Conservation (phyloP, 2,888 invertebrate genomes). For the Pyrrhia umbra region DNA sequence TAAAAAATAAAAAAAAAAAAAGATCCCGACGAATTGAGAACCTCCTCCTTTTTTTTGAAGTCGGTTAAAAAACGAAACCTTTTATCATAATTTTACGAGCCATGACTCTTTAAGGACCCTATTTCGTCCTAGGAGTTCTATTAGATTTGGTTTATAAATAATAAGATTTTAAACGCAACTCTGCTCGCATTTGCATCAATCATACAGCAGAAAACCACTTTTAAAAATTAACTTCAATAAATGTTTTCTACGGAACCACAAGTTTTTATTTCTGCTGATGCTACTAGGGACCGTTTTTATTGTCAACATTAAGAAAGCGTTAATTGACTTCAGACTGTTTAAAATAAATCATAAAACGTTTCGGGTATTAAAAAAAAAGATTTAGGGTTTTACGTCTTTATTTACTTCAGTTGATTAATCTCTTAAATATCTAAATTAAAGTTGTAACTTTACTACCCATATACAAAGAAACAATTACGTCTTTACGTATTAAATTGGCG, state of each 20-base stretch:
- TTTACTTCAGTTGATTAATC: not conserved
- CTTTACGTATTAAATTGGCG: too few species aligned
- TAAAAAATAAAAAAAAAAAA: too few species aligned
- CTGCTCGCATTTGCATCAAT: slow-evolving; percentile 6
- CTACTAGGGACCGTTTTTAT: slow-evolving; percentile 17
- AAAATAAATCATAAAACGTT: slow-evolving; percentile 4
- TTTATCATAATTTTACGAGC: slow-evolving; percentile 86
- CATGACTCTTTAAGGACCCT: slow-evolving; percentile 80
- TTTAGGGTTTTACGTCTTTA: not conserved
- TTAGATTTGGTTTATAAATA: slow-evolving; percentile 77
- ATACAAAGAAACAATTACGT: too few species aligned
- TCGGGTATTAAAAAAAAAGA: not conserved
- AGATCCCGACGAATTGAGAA: too few species aligned
- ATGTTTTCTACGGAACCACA: slow-evolving; percentile 1
- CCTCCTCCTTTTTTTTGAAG: too few species aligned
- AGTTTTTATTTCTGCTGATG: not conserved
- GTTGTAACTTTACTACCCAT: too few species aligned
- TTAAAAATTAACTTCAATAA: not conserved
- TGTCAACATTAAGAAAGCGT: slow-evolving; percentile 17
- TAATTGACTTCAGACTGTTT: slow-evolving; percentile 32
- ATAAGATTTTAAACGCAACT: slow-evolving; percentile 60
- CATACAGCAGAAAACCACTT: not conserved
- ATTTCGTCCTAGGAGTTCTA: slow-evolving; percentile 79
- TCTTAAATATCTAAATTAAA: slow-evolving; percentile 8
- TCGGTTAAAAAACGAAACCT: slow-evolving; percentile 85